Evolutionary conservation across 1,140 invertebrate genomes (phyloP).

Genomic region (Epicauta chinensis): DNA sequence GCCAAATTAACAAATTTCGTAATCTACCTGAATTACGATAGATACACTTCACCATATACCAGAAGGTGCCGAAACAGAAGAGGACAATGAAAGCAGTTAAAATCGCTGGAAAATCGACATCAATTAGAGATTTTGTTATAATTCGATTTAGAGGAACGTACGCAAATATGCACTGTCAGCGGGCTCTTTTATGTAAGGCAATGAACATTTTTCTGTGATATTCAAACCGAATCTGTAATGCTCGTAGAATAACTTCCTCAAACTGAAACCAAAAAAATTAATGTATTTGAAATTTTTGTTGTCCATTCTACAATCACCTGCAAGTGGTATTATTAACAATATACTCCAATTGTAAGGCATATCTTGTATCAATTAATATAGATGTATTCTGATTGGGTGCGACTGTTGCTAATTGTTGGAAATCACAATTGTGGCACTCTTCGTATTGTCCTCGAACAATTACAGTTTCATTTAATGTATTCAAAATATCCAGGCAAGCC

Average conservation of each 20-base stretch:
- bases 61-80: constrained; percentile 39
- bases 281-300: constrained; percentile 3
- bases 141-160: constrained; percentile 23
- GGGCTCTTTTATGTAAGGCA: constrained; percentile 42
- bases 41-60: constrained; percentile 42
- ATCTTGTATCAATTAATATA: constrained; percentile 44
- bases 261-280: constrained; percentile 32
- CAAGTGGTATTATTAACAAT: constrained; percentile 30
- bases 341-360: constrained; percentile 42
- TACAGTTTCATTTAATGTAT: constrained; percentile 35
- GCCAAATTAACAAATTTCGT: constrained; percentile 30
- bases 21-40: constrained; percentile 36
- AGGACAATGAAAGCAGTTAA: constrained; percentile 45
- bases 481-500: constrained; percentile 46
- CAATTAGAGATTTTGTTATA: constrained; percentile 14
- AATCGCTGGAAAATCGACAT: constrained; percentile 48
- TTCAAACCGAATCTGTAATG: constrained; percentile 51
- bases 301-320: constrained; percentile 32
- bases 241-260: constrained; percentile 42
- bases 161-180: constrained; percentile 47
- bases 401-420: constrained; percentile 36
- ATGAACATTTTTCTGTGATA: constrained; percentile 42
- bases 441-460: constrained; percentile 40
- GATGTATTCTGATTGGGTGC: constrained; percentile 35
- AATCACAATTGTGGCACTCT: constrained; percentile 46